Base-by-base conservation (phyloP, 2,113 vertebrate genomes). In the Orycteropus afer region DNA sequence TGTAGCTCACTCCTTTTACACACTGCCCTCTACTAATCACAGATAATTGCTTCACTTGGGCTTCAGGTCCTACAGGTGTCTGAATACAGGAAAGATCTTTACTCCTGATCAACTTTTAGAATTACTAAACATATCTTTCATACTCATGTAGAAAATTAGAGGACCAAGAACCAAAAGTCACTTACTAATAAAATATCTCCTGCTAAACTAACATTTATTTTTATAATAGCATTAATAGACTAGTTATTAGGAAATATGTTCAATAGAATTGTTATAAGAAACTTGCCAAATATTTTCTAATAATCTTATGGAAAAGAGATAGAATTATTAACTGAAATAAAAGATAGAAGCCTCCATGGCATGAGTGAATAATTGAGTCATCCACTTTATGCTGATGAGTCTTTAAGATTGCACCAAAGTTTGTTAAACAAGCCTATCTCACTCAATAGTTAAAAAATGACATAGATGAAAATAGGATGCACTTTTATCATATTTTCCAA, bases 21-120 rank as follows among this genome's bases (percentile, higher is more conserved):
- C 5, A 7, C 86, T 86, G 86, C 61, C 63, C 97, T 95, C 92
- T 97, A 51, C 76, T 89, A 76, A 76, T 71, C n/a, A 71, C 23
- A 80, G 14, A 8, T 8, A 5, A 12, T 57, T 71, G 23, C 34
- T 96, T 45, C 92, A 89, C 51, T 57, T 47, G 87, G 57, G 67
- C 29, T 25, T 78, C 57, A 11, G 4, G 22, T 87, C 59, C 57
- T 37, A 15, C 22, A 32, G 34, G 15, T 47, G 17, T 61, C 47
- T 65, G 34, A 82, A 80, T n/a, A 12, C 2, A 32, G 23, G 18
- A 94, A 37, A 90, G 49, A 87, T 10, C 23, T 42, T 85, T 65
- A n/a, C 22, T 34, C 71, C 32, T 49, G 5, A 79, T 1, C 4
- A 53, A n/a, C n/a, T 74, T 95, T 22, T 74, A 82, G 47, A 92